Evolutionary conservation across 2,113 vertebrate genomes (phyloP).

Genomic region (Cyprinus carpio): DNA sequence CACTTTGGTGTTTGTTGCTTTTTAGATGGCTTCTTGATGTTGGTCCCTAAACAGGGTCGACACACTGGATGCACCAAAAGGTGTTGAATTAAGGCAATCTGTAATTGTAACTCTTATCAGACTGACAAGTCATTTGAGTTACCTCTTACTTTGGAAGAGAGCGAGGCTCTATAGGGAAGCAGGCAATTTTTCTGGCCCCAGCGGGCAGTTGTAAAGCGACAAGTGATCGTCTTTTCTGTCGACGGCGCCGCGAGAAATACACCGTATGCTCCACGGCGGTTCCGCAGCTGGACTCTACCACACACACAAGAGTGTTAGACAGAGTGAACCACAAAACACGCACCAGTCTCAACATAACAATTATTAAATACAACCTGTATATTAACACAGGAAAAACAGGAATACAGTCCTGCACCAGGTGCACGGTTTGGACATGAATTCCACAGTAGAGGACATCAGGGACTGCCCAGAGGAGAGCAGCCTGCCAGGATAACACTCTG

Average conservation of each 20-base stretch:
- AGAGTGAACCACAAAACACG: too few species aligned
- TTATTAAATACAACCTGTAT: neutral
- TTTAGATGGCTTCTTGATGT: too few species aligned
- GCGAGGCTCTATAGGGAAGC: constrained; percentile 91
- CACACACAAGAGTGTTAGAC: too few species aligned
- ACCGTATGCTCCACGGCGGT: constrained; percentile 86
- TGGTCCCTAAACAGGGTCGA: too few species aligned
- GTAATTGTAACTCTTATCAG: neutral
- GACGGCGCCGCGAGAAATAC: constrained; percentile 88
- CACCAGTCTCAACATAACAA: too few species aligned
- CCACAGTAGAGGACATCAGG: constrained; percentile 91
- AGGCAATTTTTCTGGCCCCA: constrained; percentile 96
- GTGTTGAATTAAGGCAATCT: neutral
- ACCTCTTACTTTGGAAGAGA: constrained; percentile 88
- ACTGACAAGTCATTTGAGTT: neutral
- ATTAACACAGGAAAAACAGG: too few species aligned
- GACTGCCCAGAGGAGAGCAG: constrained; percentile 89
- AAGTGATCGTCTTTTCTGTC: constrained; percentile 82
- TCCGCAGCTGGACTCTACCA: constrained; percentile 86
- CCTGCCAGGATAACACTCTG: constrained; percentile 89
- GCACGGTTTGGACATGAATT: constrained; percentile 97
- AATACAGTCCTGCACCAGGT: constrained; percentile 79
- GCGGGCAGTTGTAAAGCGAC: constrained; percentile 80
- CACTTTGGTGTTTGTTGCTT: too few species aligned
- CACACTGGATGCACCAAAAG: too few species aligned